Conservation (phyloP, 2,888 invertebrate species). For the Ferdinandea cuprea region DNA sequence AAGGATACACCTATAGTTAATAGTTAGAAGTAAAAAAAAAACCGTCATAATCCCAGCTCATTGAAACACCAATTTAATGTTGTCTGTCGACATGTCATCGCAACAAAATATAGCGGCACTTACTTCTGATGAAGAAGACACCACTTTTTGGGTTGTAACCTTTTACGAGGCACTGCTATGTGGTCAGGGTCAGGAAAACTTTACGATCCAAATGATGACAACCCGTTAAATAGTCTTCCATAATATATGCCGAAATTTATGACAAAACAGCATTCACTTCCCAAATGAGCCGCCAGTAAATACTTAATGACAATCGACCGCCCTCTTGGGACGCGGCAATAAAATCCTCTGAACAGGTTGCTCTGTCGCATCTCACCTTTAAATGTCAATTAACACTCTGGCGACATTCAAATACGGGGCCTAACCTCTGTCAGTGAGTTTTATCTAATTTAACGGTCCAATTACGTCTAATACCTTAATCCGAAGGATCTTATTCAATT, state of each 20-base stretch:
- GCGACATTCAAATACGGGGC: not conserved
- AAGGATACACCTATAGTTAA: too few relatives aligned
- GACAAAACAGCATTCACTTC: slow-evolving; percentile 10
- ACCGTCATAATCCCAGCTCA: too few relatives aligned
- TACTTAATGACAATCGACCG: slow-evolving; percentile 8
- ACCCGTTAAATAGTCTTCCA: slow-evolving; percentile 1
- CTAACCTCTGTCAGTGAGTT: not conserved
- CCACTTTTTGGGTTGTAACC: not conserved
- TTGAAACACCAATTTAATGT: too few relatives aligned
- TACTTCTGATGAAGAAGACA: not conserved
- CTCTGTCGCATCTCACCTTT: not conserved
- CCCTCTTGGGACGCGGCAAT: slow-evolving; percentile 23
- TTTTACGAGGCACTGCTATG: not conserved
- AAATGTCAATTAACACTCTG: slow-evolving; percentile 21
- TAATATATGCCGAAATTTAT: slow-evolving; percentile 3
- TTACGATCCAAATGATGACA: slow-evolving; percentile 11
- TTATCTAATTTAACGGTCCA: slow-evolving; percentile 32
- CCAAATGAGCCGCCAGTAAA: slow-evolving; percentile 13
- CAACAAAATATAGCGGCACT: not conserved
- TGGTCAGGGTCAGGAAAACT: not conserved
- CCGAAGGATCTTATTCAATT: slow-evolving; percentile 12
- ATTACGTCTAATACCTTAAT: slow-evolving; percentile 24
- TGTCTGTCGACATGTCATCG: too few relatives aligned
- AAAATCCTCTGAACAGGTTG: slow-evolving; percentile 33
- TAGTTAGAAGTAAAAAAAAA: too few relatives aligned